Percentiles rank a stretch among this genome's conserved stretches.
Conservation (phyloP, 2,888 invertebrate genomes). For the Pseudococcus viburni region DNA sequence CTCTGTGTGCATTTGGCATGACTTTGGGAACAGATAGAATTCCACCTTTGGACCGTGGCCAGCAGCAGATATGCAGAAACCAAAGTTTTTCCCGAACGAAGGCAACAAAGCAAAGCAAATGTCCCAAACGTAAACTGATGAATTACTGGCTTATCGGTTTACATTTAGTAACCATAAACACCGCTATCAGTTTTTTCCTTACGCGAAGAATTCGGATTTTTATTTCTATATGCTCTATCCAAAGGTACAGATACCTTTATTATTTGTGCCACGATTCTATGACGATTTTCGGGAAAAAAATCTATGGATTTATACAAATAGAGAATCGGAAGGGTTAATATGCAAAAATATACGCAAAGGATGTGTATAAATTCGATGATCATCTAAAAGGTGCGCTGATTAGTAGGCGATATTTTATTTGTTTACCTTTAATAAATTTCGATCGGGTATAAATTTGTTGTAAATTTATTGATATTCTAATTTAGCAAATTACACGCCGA, state of each 20-base stretch:
- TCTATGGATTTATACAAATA: too few relatives aligned
- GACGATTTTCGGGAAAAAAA: neutral
- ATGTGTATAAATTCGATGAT: neutral
- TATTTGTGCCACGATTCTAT: neutral
- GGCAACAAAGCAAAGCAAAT: conserved; percentile 65
- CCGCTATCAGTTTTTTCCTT: conserved; percentile 47
- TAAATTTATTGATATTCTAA: conserved; percentile 57
- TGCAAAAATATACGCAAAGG: neutral
- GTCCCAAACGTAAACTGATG: conserved; percentile 65
- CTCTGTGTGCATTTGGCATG: conserved; percentile 58
- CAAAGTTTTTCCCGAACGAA: conserved; percentile 38
- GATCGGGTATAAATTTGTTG: conserved; percentile 40
- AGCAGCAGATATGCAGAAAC: conserved; percentile 50
- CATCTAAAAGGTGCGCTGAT: conserved; percentile 20
- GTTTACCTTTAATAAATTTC: conserved; percentile 38
- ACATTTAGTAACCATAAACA: conserved; percentile 53
- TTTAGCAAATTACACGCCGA: conserved; percentile 57
- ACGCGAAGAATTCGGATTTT: neutral
- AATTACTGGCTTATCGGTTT: conserved; percentile 61
- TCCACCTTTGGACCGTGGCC: conserved; percentile 61
- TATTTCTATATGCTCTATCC: conserved; percentile 1
- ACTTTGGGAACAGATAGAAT: conserved; percentile 57
- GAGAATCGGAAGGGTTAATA: neutral
- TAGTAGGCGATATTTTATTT: conserved; percentile 22
- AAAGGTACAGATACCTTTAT: conserved; percentile 15